phyloP scores from a whole-genome alignment of 2,797 vertebrate genomes.

The Lindbergichthys nudifrons region DNA sequence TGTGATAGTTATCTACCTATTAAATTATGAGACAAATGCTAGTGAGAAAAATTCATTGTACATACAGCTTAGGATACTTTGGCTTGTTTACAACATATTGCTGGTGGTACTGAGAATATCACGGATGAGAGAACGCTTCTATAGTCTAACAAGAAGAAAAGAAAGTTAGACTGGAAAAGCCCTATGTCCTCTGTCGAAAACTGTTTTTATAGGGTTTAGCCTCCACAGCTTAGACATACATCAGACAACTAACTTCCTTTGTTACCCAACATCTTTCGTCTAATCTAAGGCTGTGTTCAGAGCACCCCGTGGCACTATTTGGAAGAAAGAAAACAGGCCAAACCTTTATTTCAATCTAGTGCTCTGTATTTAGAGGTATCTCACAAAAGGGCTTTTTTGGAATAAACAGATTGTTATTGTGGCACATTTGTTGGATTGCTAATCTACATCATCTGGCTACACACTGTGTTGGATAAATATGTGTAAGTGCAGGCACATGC shows the following conservation, averaged over 20 bases:
- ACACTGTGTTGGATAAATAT: conserved; percentile 25
- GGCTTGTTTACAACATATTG: not conserved
- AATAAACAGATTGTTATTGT: conserved; percentile 24
- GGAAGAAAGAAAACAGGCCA: not conserved
- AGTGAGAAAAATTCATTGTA: not conserved
- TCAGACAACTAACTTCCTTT: conserved; percentile 3
- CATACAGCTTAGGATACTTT: not conserved
- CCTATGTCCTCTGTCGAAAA: not conserved
- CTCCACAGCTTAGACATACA: conserved; percentile 1
- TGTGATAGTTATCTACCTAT: not conserved
- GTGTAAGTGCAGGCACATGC: conserved; percentile 16
- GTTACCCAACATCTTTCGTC: not conserved
- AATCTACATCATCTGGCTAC: conserved; percentile 26
- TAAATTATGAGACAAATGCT: not conserved
- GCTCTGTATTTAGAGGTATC: not conserved
- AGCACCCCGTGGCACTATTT: not conserved
- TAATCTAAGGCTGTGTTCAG: not conserved
- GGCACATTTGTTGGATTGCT: conserved; percentile 7
- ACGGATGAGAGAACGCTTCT: not conserved
- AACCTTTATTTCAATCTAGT: not conserved
- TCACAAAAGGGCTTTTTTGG: not conserved
- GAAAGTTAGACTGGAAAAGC: not conserved
- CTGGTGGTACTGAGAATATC: not conserved
- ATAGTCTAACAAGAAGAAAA: not conserved
- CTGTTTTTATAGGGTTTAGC: not conserved